Percentiles rank a stretch among this genome's conserved stretches.
These are phyloP conservation scores for Probosciger aterrimus DNA, from an alignment of 2,113 vertebrate species.

Conservation along the genomic window DNA sequence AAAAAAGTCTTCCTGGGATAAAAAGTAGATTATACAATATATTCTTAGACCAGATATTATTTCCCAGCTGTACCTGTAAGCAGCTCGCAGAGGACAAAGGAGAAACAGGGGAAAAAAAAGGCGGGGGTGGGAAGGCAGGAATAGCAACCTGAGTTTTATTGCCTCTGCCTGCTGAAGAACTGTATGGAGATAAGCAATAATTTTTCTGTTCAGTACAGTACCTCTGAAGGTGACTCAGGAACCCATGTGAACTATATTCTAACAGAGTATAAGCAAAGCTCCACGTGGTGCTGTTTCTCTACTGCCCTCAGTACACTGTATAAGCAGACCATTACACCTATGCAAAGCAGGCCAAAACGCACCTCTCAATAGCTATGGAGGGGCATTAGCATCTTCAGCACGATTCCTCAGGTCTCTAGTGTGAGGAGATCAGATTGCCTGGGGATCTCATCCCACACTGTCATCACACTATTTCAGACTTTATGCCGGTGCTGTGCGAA, in stretches of 20 bases:
- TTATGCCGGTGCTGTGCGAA: rapidly evolving
- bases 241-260: neutral
- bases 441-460: neutral
- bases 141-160: slow-evolving; percentile 47
- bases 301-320: neutral
- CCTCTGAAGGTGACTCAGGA: slow-evolving; percentile 54
- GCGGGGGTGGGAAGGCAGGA: neutral
- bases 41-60: slow-evolving; percentile 23
- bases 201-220: slow-evolving; percentile 44
- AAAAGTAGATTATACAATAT: slow-evolving; percentile 32
- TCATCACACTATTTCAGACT: neutral
- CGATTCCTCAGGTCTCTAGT: neutral
- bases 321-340: neutral
- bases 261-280: neutral
- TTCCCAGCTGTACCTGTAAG: slow-evolving; percentile 18
- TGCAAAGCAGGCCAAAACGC: neutral
- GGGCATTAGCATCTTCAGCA: neutral
- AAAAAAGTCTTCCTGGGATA: neutral
- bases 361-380: rapidly evolving
- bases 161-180: slow-evolving; percentile 43
- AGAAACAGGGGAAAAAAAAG: neutral
- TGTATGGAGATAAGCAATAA: slow-evolving; percentile 52
- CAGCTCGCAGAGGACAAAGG: slow-evolving; percentile 26
- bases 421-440: neutral
- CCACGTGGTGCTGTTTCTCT: neutral